A percentile compares a stretch with the other conserved stretches of the same genome.
phyloP scores from a whole-genome alignment of 2,797 vertebrate genomes.

The Macrochelys suwanniensis region DNA sequence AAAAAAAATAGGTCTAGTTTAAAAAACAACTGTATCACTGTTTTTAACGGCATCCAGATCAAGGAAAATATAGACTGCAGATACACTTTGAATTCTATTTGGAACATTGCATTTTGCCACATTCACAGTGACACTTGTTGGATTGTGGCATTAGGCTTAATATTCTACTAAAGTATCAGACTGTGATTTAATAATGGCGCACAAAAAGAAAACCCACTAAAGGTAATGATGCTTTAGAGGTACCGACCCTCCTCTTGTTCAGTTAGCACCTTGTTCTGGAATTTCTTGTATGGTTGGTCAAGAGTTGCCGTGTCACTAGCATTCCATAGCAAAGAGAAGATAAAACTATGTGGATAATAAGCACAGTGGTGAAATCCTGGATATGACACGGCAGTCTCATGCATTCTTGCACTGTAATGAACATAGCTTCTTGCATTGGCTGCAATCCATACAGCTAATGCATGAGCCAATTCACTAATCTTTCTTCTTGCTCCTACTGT shows the following conservation, averaged over 20 bases:
- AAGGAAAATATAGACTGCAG: not conserved
- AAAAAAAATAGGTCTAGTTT: not conserved
- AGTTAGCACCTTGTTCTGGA: not conserved
- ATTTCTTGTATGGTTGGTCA: conserved; percentile 12
- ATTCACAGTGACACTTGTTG: not conserved
- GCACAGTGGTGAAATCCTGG: not conserved
- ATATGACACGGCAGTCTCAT: not conserved
- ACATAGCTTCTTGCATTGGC: conserved; percentile 4
- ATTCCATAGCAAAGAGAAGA: conserved; percentile 4
- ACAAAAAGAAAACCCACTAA: not conserved
- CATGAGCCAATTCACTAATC: conserved; percentile 17
- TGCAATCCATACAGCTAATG: conserved; percentile 23
- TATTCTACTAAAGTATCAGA: not conserved
- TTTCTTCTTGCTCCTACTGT: conserved; percentile 19
- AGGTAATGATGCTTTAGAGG: not conserved
- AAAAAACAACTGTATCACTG: not conserved
- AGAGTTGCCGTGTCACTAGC: not conserved
- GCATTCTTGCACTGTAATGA: not conserved
- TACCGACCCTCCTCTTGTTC: not conserved
- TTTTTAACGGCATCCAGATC: not conserved
- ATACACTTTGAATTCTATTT: not conserved
- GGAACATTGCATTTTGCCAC: not conserved
- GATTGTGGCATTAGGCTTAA: not conserved
- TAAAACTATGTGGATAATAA: not conserved
- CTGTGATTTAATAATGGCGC: not conserved